phyloP scores from a whole-genome alignment of 2,888 invertebrate species.

The Gari tellinella region DNA sequence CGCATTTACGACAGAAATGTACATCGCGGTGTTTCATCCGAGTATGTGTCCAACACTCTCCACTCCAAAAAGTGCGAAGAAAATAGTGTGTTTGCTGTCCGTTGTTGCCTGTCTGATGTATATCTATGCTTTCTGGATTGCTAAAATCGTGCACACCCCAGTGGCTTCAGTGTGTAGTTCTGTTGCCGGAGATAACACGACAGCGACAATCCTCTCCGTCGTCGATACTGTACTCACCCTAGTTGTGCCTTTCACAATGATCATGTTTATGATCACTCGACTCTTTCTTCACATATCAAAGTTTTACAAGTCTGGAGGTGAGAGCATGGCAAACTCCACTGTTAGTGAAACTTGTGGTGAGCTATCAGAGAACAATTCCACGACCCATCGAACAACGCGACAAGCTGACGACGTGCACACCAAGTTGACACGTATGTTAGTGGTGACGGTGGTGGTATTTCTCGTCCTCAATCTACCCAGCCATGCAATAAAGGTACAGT shows the following conservation, averaged over 20 bases:
- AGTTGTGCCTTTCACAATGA: slow-evolving; percentile 89
- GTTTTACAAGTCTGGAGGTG: slow-evolving; percentile 61
- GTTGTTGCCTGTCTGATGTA: slow-evolving; percentile 61
- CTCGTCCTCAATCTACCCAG: slow-evolving; percentile 88
- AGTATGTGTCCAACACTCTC: slow-evolving; percentile 58
- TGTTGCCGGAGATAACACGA: slow-evolving; percentile 43
- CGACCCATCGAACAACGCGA: slow-evolving; percentile 5
- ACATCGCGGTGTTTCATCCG: slow-evolving; percentile 68
- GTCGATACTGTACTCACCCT: slow-evolving; percentile 91
- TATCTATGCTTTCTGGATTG: slow-evolving; percentile 67
- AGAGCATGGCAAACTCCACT: slow-evolving; percentile 30
- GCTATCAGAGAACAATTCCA: slow-evolving; percentile 10
- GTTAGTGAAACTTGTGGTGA: slow-evolving; percentile 22
- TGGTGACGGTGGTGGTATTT: slow-evolving; percentile 92
- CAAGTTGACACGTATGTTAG: slow-evolving; percentile 91
- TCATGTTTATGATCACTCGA: slow-evolving; percentile 89
- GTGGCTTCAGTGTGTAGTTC: slow-evolving; percentile 49
- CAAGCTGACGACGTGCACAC: slow-evolving; percentile 66
- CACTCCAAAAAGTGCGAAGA: slow-evolving; percentile 52
- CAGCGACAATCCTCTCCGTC: slow-evolving; percentile 62
- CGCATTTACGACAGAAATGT: slow-evolving; percentile 73
- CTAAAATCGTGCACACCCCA: slow-evolving; percentile 43
- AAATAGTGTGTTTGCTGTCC: slow-evolving; percentile 52
- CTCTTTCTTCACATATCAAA: slow-evolving; percentile 89
- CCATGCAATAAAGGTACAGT: slow-evolving; percentile 75